Percentiles rank a stretch among this genome's conserved stretches.
phyloP scores from a whole-genome alignment of 1,140 invertebrate genomes.

The Anoplophora glabripennis region DNA sequence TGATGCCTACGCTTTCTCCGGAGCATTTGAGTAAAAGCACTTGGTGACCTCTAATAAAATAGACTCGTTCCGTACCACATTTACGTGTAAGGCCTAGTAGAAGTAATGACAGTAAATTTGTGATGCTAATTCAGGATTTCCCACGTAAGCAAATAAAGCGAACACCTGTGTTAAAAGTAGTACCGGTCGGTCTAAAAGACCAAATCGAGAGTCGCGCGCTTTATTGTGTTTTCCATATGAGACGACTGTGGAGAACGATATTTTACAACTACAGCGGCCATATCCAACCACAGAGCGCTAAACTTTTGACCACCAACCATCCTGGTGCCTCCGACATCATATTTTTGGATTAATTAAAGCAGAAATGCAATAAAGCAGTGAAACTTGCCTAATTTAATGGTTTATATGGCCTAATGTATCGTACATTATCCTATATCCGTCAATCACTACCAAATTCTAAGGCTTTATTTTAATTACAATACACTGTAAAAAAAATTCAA shows the following conservation, averaged over 20 bases:
- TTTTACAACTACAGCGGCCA: conserved; percentile 21
- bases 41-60: no score
- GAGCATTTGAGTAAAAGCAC: no score
- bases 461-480: no score
- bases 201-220: conserved; percentile 18
- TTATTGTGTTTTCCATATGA: conserved; percentile 25
- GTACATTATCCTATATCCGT: no score
- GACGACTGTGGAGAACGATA: not conserved
- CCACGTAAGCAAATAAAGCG: conserved; percentile 17
- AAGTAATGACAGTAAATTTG: conserved; percentile 13
- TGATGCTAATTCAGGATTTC: conserved; percentile 19
- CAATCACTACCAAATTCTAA: no score
- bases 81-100: not conserved
- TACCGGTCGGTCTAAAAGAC: conserved; percentile 12
- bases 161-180: conserved; percentile 18
- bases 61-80: no score
- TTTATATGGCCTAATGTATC: no score
- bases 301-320: conserved; percentile 27
- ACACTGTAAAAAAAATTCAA: no score
- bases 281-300: conserved; percentile 18
- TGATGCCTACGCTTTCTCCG: no score
- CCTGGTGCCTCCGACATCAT: conserved; percentile 23
- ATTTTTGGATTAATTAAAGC: conserved; percentile 11
- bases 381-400: no score
- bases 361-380: no score